Conservation (phyloP, 2,113 vertebrate species). For the Cyphomyrus plagiostoma region DNA sequence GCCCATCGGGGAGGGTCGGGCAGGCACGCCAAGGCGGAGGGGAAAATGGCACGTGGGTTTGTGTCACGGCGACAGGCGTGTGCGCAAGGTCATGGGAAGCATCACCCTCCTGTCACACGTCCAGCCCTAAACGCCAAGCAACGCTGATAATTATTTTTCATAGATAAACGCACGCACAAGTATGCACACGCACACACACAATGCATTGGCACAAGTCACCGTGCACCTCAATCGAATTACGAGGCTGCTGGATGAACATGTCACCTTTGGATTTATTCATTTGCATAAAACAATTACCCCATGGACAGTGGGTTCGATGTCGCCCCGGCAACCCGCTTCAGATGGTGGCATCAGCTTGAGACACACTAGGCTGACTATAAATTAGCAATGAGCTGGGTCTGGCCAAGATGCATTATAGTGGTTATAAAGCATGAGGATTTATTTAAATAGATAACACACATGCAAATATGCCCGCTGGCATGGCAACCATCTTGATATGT, state of each 20-base stretch:
- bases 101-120: not conserved
- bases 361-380: constrained; percentile 68
- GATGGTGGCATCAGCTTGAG: constrained; percentile 68
- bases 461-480: constrained; percentile 86
- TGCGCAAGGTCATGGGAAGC: not conserved
- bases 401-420: constrained; percentile 58
- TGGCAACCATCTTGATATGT: constrained; percentile 85
- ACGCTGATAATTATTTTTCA: not conserved
- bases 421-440: constrained; percentile 78
- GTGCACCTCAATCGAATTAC: constrained; percentile 49
- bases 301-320: constrained; percentile 68
- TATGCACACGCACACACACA: not conserved
- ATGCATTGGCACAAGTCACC: constrained; percentile 25
- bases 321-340: constrained; percentile 85
- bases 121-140: constrained; percentile 13
- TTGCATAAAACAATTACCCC: constrained; percentile 83
- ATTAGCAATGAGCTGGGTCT: constrained; percentile 73
- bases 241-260: constrained; percentile 52
- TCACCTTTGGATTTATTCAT: constrained; percentile 63
- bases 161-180: not conserved
- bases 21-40: not conserved
- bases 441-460: constrained; percentile 89
- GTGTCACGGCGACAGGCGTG: not conserved
- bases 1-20: not conserved
- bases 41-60: not conserved